Evolutionary conservation across 2,113 vertebrate genomes (phyloP).

Genomic region (Sterna hirundo): DNA sequence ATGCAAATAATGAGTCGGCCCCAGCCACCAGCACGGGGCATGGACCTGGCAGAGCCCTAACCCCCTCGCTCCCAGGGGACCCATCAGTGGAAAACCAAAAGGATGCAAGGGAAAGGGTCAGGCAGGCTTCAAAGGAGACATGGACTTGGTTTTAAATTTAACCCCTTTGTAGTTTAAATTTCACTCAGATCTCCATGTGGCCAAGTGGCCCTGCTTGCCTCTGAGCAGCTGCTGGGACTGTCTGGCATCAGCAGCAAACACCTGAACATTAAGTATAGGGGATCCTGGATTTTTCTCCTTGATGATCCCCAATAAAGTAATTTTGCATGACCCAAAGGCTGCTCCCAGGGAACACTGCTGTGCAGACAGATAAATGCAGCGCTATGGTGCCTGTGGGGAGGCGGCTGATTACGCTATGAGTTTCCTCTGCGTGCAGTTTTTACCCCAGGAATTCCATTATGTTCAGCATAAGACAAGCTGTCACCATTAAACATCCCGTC

Average conservation of each 20-base stretch:
- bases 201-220: background rate
- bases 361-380: background rate
- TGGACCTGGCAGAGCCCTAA: constrained; percentile 5
- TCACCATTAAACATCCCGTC: background rate
- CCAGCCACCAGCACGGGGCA: background rate
- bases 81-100: background rate
- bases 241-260: background rate
- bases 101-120: background rate
- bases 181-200: constrained; percentile 20
- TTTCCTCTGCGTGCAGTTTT: background rate
- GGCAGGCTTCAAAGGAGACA: constrained; percentile 36
- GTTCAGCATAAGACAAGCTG: background rate
- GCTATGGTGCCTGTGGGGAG: background rate
- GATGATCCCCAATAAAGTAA: background rate
- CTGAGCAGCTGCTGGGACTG: background rate
- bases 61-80: background rate
- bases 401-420: background rate
- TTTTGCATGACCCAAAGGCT: background rate
- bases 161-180: constrained; percentile 33
- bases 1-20: constrained; percentile 1
- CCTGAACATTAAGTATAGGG: fast-evolving
- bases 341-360: background rate
- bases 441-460: background rate
- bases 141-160: constrained; percentile 47
- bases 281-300: background rate